Evolutionary conservation across 2,797 vertebrate genomes (phyloP).

Genomic region (Lemur catta): DNA sequence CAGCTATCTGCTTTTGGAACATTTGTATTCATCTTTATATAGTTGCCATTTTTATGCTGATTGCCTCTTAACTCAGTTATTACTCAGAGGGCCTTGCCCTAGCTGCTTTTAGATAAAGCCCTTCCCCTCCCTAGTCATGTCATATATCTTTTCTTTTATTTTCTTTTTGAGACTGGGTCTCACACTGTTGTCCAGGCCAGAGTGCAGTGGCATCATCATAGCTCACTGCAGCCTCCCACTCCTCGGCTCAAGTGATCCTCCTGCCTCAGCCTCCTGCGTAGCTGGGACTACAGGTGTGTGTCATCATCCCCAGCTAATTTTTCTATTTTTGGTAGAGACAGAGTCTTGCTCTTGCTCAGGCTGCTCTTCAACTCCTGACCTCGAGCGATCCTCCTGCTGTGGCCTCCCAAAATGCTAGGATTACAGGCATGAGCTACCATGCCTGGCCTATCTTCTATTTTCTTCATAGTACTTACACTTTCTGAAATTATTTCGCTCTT

Average conservation of each 20-base stretch:
- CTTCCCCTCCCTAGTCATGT: neutral
- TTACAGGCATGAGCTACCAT: neutral
- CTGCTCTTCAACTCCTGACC: too few relatives aligned
- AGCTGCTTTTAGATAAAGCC: neutral
- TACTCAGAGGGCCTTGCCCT: neutral
- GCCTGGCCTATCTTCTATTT: neutral
- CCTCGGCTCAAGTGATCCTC: neutral
- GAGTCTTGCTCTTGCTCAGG: neutral
- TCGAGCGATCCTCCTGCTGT: too few relatives aligned
- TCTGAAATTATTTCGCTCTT: constrained; percentile 1
- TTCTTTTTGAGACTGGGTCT: neutral
- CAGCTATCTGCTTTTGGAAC: neutral
- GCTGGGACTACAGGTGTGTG: neutral
- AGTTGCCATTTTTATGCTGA: neutral
- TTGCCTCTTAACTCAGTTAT: neutral
- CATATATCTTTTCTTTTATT: neutral
- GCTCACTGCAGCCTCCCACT: neutral
- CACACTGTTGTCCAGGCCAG: neutral
- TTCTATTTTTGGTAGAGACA: neutral
- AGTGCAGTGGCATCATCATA: neutral
- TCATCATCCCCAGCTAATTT: too few relatives aligned
- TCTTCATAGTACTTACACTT: neutral
- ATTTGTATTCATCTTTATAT: neutral
- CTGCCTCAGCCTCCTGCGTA: neutral
- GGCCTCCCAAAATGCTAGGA: neutral